Evolutionary conservation across 2,888 invertebrate species (phyloP).

Genomic region (Conops quadrifasciatus): DNA sequence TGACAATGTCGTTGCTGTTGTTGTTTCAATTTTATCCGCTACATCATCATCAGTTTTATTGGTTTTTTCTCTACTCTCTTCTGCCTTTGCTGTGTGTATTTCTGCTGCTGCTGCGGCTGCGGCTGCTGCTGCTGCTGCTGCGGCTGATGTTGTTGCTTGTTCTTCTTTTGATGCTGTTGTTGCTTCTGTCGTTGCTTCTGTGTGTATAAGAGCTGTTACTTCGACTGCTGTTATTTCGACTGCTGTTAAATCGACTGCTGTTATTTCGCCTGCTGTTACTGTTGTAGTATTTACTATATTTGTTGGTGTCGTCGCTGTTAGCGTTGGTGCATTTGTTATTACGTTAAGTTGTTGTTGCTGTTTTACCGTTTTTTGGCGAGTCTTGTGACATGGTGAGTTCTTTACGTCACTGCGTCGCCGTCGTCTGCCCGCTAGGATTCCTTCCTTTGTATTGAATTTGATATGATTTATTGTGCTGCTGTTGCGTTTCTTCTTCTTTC

Average conservation of each 20-base stretch:
- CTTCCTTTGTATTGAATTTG: too few relatives aligned
- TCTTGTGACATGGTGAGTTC: background rate
- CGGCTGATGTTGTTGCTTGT: conserved; percentile 25
- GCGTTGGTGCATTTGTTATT: conserved; percentile 18
- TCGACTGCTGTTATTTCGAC: background rate
- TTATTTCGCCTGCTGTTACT: conserved; percentile 13
- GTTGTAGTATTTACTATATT: conserved; percentile 10
- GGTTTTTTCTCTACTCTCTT: too few relatives aligned
- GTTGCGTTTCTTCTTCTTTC: background rate
- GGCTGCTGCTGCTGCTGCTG: conserved; percentile 27
- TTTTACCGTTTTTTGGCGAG: background rate
- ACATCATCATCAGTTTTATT: conserved; percentile 17
- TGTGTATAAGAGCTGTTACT: conserved; percentile 27
- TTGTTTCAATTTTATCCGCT: conserved; percentile 36
- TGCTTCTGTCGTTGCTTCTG: conserved; percentile 12
- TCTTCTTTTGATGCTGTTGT: too few relatives aligned
- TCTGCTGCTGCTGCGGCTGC: conserved; percentile 30
- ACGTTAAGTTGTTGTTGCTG: conserved; percentile 24
- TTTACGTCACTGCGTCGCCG: background rate
- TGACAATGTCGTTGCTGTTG: conserved; percentile 19
- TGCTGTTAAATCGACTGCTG: conserved; percentile 10
- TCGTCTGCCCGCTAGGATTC: background rate
- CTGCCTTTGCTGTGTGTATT: conserved; percentile 23
- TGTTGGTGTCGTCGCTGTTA: conserved; percentile 19
- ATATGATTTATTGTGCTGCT: too few relatives aligned